These are phyloP conservation scores for Amazona vittata DNA, from an alignment of 2,113 vertebrate genomes.

Conservation along the genomic window DNA sequence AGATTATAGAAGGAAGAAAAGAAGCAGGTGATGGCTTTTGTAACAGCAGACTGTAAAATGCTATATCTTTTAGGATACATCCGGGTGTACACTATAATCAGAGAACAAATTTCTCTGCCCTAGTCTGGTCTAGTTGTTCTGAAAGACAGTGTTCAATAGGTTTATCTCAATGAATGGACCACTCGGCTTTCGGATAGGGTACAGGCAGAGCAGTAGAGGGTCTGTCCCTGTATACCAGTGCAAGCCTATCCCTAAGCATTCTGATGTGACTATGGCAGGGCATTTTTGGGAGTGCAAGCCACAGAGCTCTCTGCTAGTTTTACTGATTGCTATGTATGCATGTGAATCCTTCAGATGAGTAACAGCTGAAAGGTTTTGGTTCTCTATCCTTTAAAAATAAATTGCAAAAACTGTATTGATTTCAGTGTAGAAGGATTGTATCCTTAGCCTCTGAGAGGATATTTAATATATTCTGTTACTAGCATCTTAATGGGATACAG, in stretches of 20 bases:
- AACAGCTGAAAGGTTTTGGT: not conserved
- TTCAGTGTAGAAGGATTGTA: not conserved
- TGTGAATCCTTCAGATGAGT: not conserved
- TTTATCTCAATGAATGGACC: not conserved
- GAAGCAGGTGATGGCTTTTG: not conserved
- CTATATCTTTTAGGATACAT: not conserved
- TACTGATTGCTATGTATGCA: not conserved
- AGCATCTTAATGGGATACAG: slow-evolving; percentile 60
- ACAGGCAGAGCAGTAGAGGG: fast-evolving
- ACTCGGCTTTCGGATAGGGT: not conserved
- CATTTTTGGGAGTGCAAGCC: not conserved
- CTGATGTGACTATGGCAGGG: not conserved
- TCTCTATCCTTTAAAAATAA: slow-evolving; percentile 35
- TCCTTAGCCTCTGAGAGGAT: slow-evolving; percentile 22
- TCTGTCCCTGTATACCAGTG: not conserved
- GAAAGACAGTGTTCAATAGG: fast-evolving
- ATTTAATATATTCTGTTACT: slow-evolving; percentile 43
- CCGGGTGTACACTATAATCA: not conserved
- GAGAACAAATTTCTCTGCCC: not conserved
- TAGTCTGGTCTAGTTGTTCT: not conserved
- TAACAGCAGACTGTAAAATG: not conserved
- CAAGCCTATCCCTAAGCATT: not conserved
- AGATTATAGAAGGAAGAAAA: not conserved
- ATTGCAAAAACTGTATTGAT: slow-evolving; percentile 46
- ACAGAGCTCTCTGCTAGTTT: not conserved